phyloP scores from a whole-genome alignment of 2,888 invertebrate species.

The Brachynemurus nebulosus region DNA sequence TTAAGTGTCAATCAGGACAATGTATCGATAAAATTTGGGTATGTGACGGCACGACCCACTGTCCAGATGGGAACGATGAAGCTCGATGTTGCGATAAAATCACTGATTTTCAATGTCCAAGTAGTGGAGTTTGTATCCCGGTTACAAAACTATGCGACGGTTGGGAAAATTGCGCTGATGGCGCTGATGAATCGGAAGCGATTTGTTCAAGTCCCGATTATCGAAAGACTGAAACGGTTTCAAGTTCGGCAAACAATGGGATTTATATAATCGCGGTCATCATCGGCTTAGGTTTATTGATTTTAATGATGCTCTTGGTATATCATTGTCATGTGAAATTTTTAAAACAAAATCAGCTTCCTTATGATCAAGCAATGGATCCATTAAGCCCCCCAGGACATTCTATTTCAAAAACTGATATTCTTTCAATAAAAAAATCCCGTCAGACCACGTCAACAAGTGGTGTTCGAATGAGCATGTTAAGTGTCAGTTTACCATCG shows the following conservation, averaged over 20 bases:
- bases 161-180: slow-evolving; percentile 64
- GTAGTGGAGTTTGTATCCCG: slow-evolving; percentile 58
- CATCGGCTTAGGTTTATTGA: slow-evolving; percentile 39
- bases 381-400: slow-evolving; percentile 39
- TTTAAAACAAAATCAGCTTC: slow-evolving; percentile 27
- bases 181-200: slow-evolving; percentile 59
- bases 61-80: slow-evolving; percentile 55
- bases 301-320: slow-evolving; percentile 37
- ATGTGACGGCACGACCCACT: slow-evolving; percentile 50
- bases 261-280: slow-evolving; percentile 42
- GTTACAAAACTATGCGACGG: slow-evolving; percentile 58
- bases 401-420: slow-evolving; percentile 13
- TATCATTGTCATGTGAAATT: slow-evolving; percentile 39
- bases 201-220: slow-evolving; percentile 35
- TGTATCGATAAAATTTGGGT: slow-evolving; percentile 31
- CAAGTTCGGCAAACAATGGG: slow-evolving; percentile 28
- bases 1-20: slow-evolving; percentile 39
- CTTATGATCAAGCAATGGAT: slow-evolving; percentile 50
- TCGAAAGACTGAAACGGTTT: slow-evolving; percentile 13
- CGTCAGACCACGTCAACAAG: slow-evolving; percentile 24
- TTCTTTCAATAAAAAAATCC: slow-evolving; percentile 22
- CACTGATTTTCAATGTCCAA: slow-evolving; percentile 55
- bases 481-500: slow-evolving; percentile 46
- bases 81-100: slow-evolving; percentile 48
- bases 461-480: slow-evolving; percentile 49